Evolutionary conservation across 2,888 invertebrate genomes (phyloP).

Genomic region (Troides aeacus): DNA sequence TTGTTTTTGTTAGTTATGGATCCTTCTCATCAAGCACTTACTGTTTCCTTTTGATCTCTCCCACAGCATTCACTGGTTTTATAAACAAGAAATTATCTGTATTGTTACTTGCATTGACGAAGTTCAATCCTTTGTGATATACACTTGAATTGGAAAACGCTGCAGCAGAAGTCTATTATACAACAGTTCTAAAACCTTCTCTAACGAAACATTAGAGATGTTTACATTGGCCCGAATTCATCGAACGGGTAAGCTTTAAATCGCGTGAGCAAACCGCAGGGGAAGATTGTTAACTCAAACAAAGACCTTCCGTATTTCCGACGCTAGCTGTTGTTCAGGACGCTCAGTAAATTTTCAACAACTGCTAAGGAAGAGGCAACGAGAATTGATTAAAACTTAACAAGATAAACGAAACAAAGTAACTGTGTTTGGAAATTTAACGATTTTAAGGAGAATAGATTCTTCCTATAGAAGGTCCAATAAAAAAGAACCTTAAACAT

Average conservation of each 20-base stretch:
- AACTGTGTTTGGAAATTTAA: not conserved
- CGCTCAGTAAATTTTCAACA: slow-evolving; percentile 15
- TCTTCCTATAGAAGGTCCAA: not conserved
- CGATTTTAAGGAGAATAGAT: slow-evolving; percentile 7
- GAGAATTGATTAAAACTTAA: slow-evolving; percentile 8
- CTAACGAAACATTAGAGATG: slow-evolving; percentile 1
- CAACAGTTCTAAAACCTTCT: not conserved
- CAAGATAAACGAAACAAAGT: slow-evolving; percentile 12
- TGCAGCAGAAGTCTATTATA: not conserved
- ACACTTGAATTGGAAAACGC: too few relatives aligned
- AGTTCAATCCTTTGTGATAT: too few relatives aligned
- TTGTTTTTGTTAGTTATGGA: too few relatives aligned
- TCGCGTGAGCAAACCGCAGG: slow-evolving; percentile 19
- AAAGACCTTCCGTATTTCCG: slow-evolving; percentile 20
- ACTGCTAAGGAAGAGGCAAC: slow-evolving; percentile 7
- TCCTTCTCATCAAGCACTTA: too few relatives aligned
- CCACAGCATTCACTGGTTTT: too few relatives aligned
- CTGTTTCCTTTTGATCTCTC: too few relatives aligned
- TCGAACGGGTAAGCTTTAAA: slow-evolving; percentile 13
- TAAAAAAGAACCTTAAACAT: not conserved
- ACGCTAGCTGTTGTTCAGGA: slow-evolving; percentile 8
- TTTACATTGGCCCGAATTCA: slow-evolving; percentile 6
- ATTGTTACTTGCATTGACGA: too few relatives aligned
- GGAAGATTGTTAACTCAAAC: slow-evolving; percentile 26
- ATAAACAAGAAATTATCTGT: too few relatives aligned